Evolutionary conservation across 2,113 vertebrate genomes (phyloP), one percentile per base, ranked within the genome.

Genomic region (Lontra canadensis): DNA sequence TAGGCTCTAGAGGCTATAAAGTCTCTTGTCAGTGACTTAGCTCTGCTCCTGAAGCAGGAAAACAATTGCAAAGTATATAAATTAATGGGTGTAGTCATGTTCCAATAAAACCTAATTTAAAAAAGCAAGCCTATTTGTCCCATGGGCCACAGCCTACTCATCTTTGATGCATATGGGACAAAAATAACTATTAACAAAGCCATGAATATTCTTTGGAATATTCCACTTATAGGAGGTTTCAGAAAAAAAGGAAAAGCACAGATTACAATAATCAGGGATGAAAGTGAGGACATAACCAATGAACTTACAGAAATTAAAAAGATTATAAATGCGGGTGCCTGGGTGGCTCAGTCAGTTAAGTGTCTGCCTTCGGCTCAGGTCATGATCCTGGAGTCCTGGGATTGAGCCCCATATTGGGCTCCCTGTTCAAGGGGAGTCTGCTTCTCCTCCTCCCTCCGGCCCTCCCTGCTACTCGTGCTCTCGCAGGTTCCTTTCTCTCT

Each of bases 291-390:
- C 18, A 84, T 80, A 14, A 88, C 26, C 31, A 84, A 23, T 39
- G 39, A 92, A 23, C n/a, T 89, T 95, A 82, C 0, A 76, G 23
- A 93, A 96, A 88, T 26, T n/a, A 55, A 91, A 95, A 88, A 10
- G n/a, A 92, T 92, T 84, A 55, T 88, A 91, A 89, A 55, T 92
- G 6, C 2, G 31, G 63, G 63, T 6, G 2, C 31, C 14, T 67
- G 14, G 14, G 63, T 67, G 63, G 31, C 63, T 67, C 63, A 67
- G 63, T 34, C 6, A 34, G 31, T 67, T 67, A 34, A 67, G 31
- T 34, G 31, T 17, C 63, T 67, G 63, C 63, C 63, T 67, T 67
- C 26, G 2, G 63, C 31, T 67, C 31, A 67, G 63, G 31, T 34
- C 63, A 17, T 67, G 31, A 34, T 67, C 31, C 14, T 1, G 6